Evolutionary conservation across 1,140 invertebrate species (phyloP), one percentile per base, ranked within the genome.

Genomic region (Aethina tumida): DNA sequence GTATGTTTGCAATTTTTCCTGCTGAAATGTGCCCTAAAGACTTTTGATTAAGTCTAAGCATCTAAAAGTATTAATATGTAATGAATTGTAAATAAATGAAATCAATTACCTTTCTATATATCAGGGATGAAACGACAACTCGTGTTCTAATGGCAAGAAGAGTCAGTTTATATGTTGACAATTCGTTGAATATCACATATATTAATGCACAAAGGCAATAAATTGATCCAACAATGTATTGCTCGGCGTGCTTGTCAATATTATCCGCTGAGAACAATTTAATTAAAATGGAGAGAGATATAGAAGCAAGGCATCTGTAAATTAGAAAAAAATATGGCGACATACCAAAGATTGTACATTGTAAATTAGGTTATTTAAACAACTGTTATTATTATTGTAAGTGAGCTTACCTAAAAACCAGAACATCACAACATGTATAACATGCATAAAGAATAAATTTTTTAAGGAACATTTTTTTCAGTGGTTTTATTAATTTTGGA

Each of bases 1-100:
- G 62, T 8, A 91, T 59, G 62, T 92, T 92, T 2, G 90, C 79
- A 19, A 91, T 68, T 63, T 88, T 84, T 0, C 86, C 86, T 2
- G 77, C 75, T 1, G 83, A 80, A 1, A 82, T 79, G 48, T 79
- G 65, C 0, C 73, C 73, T 9, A 86, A 52, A 0, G 84, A 73
- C 29, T 67, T 64, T 62, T 75, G 73, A 39, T 69, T 79, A 15
- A 82, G 60, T 2, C 68, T 67, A 6, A 79, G 56, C 0, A 77
- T 64, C 73, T 78, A 43, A n/a, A 55, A 55, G 44, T 12, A 31
- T n/a, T n/a, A n/a, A n/a, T n/a, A n/a, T n/a, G n/a, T n/a, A n/a
- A n/a, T n/a, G n/a, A n/a, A n/a, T n/a, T n/a, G n/a, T n/a, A n/a
- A n/a, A n/a, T n/a, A n/a, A n/a, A n/a, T n/a, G n/a, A n/a, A n/a